phyloP scores from a whole-genome alignment of 2,888 invertebrate genomes.

The Ceratothoa steindachneri region DNA sequence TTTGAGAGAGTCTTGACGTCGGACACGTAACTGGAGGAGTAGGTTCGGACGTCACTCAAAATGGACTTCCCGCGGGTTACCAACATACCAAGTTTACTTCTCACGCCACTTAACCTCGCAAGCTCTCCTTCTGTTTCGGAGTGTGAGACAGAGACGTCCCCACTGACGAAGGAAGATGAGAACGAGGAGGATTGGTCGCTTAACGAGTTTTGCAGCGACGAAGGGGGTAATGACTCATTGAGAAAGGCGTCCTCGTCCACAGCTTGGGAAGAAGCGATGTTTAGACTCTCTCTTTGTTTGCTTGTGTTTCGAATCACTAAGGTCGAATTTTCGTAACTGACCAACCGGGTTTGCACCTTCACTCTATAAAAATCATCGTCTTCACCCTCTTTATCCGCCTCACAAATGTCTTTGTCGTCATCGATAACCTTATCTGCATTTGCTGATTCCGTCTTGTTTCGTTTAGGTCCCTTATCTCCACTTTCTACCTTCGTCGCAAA shows the following conservation, averaged over 20 bases:
- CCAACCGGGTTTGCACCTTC: slow-evolving; percentile 30
- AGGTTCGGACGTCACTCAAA: neutral
- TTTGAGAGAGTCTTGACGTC: neutral
- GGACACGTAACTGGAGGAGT: neutral
- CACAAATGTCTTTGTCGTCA: slow-evolving; percentile 37
- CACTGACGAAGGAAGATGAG: neutral
- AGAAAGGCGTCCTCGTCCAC: neutral
- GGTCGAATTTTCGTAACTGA: slow-evolving; percentile 33
- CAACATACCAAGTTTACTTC: neutral
- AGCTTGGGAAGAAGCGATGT: neutral
- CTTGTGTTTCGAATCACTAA: slow-evolving; percentile 33
- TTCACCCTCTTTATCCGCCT: slow-evolving; percentile 21
- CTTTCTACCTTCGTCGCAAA: neutral
- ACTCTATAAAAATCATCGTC: slow-evolving; percentile 31
- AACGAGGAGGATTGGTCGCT: neutral
- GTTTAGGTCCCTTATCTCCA: neutral
- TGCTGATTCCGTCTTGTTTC: neutral
- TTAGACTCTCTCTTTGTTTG: neutral
- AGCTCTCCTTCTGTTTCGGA: neutral
- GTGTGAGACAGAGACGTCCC: neutral
- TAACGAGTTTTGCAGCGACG: neutral
- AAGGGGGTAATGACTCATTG: neutral
- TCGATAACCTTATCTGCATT: neutral
- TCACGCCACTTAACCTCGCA: neutral
- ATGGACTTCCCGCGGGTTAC: neutral